Evolutionary conservation across 2,888 invertebrate species (phyloP).

Genomic region (Apodemia zela): DNA sequence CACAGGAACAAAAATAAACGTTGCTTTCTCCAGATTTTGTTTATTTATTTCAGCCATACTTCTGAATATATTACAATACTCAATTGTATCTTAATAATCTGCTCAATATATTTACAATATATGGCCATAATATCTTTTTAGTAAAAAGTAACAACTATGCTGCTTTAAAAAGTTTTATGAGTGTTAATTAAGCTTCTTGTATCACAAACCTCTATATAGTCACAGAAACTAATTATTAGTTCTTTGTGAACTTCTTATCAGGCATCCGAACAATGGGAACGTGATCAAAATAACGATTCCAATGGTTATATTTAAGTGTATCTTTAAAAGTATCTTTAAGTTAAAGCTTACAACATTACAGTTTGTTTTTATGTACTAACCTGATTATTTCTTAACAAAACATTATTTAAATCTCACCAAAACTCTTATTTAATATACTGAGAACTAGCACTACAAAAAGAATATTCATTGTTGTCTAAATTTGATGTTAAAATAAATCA

Average conservation of each 20-base stretch:
- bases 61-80: no score
- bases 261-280: conserved; percentile 73
- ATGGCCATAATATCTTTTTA: no score
- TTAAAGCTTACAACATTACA: conserved; percentile 11
- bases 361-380: conserved; percentile 1
- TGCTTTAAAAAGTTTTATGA: conserved; percentile 44
- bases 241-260: conserved; percentile 71
- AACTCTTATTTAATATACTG: background rate
- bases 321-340: conserved; percentile 29
- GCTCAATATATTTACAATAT: no score
- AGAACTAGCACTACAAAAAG: background rate
- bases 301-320: conserved; percentile 46
- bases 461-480: no score
- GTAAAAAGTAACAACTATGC: background rate
- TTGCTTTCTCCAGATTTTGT: no score
- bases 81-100: no score
- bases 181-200: conserved; percentile 72
- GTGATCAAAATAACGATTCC: conserved; percentile 70
- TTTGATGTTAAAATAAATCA: no score
- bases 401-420: background rate
- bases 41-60: no score
- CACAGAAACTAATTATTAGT: conserved; percentile 70
- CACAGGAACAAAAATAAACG: no score
- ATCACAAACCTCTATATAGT: conserved; percentile 51
- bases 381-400: background rate